These are phyloP conservation scores for Polyodon spathula DNA, from an alignment of 2,113 vertebrate genomes.

Conservation along the genomic window DNA sequence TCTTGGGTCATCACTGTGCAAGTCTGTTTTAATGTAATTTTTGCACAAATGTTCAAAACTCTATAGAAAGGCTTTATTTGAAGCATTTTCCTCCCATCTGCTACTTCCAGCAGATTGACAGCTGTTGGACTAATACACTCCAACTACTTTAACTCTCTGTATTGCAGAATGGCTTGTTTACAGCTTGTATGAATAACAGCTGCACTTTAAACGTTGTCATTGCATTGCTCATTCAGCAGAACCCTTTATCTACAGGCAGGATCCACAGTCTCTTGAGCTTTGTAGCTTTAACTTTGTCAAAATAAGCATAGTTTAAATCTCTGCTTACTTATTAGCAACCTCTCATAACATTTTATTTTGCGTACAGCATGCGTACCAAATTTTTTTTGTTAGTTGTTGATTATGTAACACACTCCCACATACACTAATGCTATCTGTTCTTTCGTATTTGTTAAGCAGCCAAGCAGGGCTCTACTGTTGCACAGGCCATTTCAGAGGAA, in stretches of 20 bases:
- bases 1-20: too few relatives aligned
- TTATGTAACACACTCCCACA: too few relatives aligned
- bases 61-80: background rate
- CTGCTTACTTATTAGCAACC: background rate
- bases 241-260: background rate
- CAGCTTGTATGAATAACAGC: background rate
- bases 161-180: background rate
- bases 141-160: background rate
- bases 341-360: too few relatives aligned
- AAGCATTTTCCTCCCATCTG: background rate
- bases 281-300: background rate
- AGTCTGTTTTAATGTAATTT: background rate
- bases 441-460: too few relatives aligned
- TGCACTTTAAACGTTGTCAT: background rate
- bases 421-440: too few relatives aligned
- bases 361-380: too few relatives aligned
- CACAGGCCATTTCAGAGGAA: too few relatives aligned
- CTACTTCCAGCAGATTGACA: background rate
- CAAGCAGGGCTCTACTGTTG: too few relatives aligned
- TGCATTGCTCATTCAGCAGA: background rate
- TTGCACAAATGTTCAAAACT: background rate
- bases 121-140: background rate
- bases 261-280: background rate
- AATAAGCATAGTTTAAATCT: background rate
- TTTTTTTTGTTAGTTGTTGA: too few relatives aligned